Evolutionary conservation across 2,888 invertebrate species (phyloP).

Genomic region (Drosophila dives): DNA sequence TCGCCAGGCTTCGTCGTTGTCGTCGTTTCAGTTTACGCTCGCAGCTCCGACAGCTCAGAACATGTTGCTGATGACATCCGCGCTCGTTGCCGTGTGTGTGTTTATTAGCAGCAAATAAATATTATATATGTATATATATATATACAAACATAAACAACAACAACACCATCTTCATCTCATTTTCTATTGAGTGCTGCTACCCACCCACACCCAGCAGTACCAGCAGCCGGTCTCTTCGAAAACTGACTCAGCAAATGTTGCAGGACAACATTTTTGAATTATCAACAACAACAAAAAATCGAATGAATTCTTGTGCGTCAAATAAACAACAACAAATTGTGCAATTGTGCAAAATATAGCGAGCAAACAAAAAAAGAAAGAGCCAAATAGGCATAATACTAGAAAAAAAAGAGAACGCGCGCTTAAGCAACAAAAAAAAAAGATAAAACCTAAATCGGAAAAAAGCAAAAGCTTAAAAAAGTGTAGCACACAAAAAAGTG

Average conservation of each 20-base stretch:
- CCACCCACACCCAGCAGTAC: slow-evolving; percentile 1
- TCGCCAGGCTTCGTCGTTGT: slow-evolving; percentile 56
- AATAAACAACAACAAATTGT: slow-evolving; percentile 60
- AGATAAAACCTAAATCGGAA: neutral
- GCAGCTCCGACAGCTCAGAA: slow-evolving; percentile 82
- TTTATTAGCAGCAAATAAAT: slow-evolving; percentile 56
- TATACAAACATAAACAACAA: slow-evolving; percentile 22
- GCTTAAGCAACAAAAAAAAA: slow-evolving; percentile 1
- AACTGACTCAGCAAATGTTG: slow-evolving; percentile 60
- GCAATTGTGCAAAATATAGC: slow-evolving; percentile 56
- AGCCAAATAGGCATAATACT: slow-evolving; percentile 10
- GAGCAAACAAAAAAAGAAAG: slow-evolving; percentile 14
- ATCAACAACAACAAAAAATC: slow-evolving; percentile 1
- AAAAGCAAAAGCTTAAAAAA: slow-evolving; percentile 23
- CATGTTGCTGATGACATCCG: slow-evolving; percentile 65
- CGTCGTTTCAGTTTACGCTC: slow-evolving; percentile 79
- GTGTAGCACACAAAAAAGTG: slow-evolving; percentile 54
- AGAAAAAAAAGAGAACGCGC: slow-evolving; percentile 16
- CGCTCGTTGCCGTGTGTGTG: slow-evolving; percentile 72
- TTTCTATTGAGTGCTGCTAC: slow-evolving; percentile 20
- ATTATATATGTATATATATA: slow-evolving; percentile 26
- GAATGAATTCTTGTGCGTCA: slow-evolving; percentile 30
- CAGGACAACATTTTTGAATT: slow-evolving; percentile 47
- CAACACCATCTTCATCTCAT: slow-evolving; percentile 19
- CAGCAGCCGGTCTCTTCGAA: slow-evolving; percentile 18